These are phyloP conservation scores for Mellilla xanthometata DNA, from an alignment of 2,888 invertebrate genomes.

Conservation along the genomic window DNA sequence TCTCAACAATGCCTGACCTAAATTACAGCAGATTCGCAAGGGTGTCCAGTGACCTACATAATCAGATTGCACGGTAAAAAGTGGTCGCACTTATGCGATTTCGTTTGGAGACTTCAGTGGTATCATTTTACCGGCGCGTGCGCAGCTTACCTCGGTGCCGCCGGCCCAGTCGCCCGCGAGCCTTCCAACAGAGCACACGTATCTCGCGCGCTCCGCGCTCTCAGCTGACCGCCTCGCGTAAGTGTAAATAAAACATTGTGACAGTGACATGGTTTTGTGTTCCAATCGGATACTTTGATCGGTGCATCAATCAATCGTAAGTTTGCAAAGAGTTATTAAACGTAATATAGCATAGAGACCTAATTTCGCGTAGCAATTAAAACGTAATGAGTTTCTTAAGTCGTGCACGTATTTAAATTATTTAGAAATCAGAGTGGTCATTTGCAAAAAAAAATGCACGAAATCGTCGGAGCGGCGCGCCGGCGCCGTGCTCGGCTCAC, in stretches of 20 bases:
- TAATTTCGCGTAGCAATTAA: constrained; percentile 65
- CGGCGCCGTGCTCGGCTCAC: constrained; percentile 42
- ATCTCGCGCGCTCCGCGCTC: constrained; percentile 27
- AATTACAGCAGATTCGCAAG: background rate
- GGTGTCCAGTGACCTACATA: constrained; percentile 7
- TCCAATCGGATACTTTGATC: constrained; percentile 68
- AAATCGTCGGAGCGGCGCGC: constrained; percentile 69
- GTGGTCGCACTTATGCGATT: constrained; percentile 9
- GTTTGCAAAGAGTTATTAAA: constrained; percentile 32
- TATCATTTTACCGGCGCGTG: constrained; percentile 53
- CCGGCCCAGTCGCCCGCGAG: constrained; percentile 55
- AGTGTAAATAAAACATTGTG: constrained; percentile 62
- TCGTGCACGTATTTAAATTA: constrained; percentile 80
- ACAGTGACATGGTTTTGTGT: constrained; percentile 79
- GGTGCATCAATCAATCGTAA: constrained; percentile 66
- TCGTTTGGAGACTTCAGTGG: constrained; percentile 42
- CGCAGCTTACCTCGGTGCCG: constrained; percentile 23
- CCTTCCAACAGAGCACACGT: constrained; percentile 43
- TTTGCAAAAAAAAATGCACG: constrained; percentile 77
- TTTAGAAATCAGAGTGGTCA: constrained; percentile 78
- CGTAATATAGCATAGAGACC: constrained; percentile 47
- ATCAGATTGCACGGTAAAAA: background rate
- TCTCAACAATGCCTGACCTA: no score
- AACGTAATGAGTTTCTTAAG: constrained; percentile 54
- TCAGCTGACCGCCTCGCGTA: constrained; percentile 45